Base-by-base conservation (phyloP, 2,113 vertebrate genomes). In the Engystomops pustulosus region DNA sequence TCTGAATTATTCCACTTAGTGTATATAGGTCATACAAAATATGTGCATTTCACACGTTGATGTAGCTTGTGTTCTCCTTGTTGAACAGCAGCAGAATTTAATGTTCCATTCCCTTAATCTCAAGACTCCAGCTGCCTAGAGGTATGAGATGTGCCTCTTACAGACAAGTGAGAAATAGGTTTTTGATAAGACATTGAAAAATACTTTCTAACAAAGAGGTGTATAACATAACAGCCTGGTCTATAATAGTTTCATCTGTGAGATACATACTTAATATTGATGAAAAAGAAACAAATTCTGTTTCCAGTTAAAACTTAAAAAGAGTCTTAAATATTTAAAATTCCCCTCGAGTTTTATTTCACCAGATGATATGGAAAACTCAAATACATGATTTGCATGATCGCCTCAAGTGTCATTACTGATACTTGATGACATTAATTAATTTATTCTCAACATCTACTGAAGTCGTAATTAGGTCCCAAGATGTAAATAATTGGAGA, bases 401-500 rank as follows among this genome's bases (percentile, higher is more conserved):
- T 49, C 11, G 34, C 44, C 81, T 75, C 72, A 84, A 83, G 81
- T 84, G 71, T 67, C 58, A 74, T 77, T 83, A 76, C 51, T 76
- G 38, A 38, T 77, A 81, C 65, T 70, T 81, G 65, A 81, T 81
- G 79, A 69, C 44, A 81, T 81, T 81, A 79, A 78, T 78, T 60
- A 67, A 81, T 81, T 81, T 70, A 70, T 81, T 70, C 79, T 81
- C n/a, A 10, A 34, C 79, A 70, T 77, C 71, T 68, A 76, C 38
- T 84, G 20, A 68, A 76, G 72, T 38, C 47, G 67, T 84, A 84
- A 84, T 84, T 84, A 76, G 71, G 71, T 84, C 71, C 81, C 81
- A 75, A 76, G 81, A 65, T 84, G 81, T 84, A 84, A 84, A 84
- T 84, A 84, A 77, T 68, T 77, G 60, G 44, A 76, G 71, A 77